A percentile compares a stretch with the other conserved stretches of the same genome.
These are phyloP conservation scores for Centroberyx gerrardi DNA, from an alignment of 2,797 vertebrate genomes.

Conservation along the genomic window DNA sequence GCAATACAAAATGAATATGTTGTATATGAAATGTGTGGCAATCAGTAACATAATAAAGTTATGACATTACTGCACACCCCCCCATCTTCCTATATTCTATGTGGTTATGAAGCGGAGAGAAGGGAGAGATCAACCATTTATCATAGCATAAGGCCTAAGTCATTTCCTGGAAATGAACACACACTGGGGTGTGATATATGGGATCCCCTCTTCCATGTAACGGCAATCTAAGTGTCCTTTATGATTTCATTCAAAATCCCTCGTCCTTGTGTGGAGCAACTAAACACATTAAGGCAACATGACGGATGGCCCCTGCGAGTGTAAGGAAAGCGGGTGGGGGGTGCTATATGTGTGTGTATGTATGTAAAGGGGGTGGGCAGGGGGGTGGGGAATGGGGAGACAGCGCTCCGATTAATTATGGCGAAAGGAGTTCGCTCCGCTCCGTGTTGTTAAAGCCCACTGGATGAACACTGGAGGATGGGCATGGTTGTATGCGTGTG, in stretches of 20 bases:
- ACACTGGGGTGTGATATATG: conserved; percentile 77
- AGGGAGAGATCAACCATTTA: conserved; percentile 69
- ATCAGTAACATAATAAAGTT: conserved; percentile 54
- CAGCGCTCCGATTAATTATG: conserved; percentile 80
- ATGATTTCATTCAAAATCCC: conserved; percentile 81
- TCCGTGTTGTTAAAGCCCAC: conserved; percentile 70
- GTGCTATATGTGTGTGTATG: conserved; percentile 45
- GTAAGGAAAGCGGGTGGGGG: conserved; percentile 60
- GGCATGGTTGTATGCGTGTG: conserved; percentile 45
- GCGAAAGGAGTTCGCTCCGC: conserved; percentile 67
- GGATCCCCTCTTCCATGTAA: conserved; percentile 78
- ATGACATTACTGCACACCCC: conserved; percentile 45
- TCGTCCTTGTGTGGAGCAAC: conserved; percentile 73
- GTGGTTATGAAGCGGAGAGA: conserved; percentile 63
- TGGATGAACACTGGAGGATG: conserved; percentile 53
- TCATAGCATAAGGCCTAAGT: conserved; percentile 72
- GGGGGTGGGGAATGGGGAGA: conserved; percentile 36
- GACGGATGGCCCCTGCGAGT: conserved; percentile 69
- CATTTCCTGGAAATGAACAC: conserved; percentile 79
- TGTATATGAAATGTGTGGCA: conserved; percentile 51
- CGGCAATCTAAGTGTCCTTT: conserved; percentile 81
- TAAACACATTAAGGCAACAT: conserved; percentile 80
- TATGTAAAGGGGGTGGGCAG: background rate
- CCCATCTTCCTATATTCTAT: conserved; percentile 37
- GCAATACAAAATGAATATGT: conserved; percentile 42